Conservation (phyloP, 2,888 invertebrate genomes). For the Gisinianus flammeolus region DNA sequence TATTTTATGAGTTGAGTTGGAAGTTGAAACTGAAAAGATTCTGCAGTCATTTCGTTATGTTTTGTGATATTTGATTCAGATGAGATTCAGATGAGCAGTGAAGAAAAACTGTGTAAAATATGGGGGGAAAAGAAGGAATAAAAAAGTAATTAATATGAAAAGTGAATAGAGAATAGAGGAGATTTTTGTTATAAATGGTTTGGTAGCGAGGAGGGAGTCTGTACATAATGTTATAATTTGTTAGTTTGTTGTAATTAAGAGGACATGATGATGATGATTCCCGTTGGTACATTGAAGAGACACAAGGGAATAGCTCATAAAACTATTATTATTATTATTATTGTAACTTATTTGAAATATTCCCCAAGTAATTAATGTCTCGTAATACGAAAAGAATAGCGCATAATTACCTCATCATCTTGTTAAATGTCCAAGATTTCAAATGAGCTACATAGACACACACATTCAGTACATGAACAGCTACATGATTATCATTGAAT, state of each 20-base stretch:
- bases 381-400: neutral
- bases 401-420: slow-evolving; percentile 16
- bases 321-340: neutral
- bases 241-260: neutral
- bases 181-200: slow-evolving; percentile 10
- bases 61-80: too few species aligned
- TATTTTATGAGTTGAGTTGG: too few species aligned
- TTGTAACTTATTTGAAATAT: neutral
- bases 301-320: neutral
- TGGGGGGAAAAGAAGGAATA: too few species aligned
- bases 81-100: too few species aligned
- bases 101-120: too few species aligned
- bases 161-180: neutral
- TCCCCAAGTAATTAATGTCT: slow-evolving; percentile 15
- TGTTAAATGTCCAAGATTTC: neutral
- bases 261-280: slow-evolving; percentile 1
- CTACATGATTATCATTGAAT: neutral
- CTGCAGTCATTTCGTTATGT: too few species aligned
- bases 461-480: neutral
- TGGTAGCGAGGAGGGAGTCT: neutral
- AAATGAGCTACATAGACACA: neutral
- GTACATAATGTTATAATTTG: neutral
- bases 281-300: neutral
- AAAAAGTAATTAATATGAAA: slow-evolving; percentile 3
- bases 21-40: too few species aligned